Base-by-base conservation (phyloP, 1,140 invertebrate species). In the Hycleus cichorii region DNA sequence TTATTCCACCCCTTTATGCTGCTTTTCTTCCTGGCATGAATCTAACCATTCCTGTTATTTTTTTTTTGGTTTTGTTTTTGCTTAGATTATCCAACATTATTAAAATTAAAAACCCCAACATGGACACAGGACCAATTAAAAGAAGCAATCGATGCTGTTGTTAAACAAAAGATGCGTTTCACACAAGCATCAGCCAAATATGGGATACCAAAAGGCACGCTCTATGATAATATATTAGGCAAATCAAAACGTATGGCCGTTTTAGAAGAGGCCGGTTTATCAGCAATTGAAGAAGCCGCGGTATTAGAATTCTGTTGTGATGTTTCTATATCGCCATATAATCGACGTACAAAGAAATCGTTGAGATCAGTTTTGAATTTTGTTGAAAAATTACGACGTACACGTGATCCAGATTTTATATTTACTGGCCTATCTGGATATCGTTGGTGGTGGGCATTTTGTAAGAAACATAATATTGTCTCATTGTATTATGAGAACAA, bases 371-470 rank as follows among this genome's bases (percentile, higher is more conserved):
- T 89, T n/a, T 67, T 88, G 25, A 74, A 75, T 38, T 88, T 80
- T 62, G 86, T 88, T 10, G 81, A 86, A 62, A 83, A 80, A 60
- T 65, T 88, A 26, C 75, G 78, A 60, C 76, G 79, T 46, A 72
- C 69, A 11, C 76, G 82, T 55, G 83, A 87, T 57, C 83, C 85
- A 0, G 76, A 75, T 54, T 88, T 88, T 66, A 70, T 77, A 24
- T 87, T 88, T 61, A 79, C 80, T 43, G 84, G 84, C 4, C 74
- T 87, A 5, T 80, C 81, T 5, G 86, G 86, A 2, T 89, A 87
- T 64, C 72, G 85, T 12, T 89, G 87, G 87, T 88, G 87, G 87
- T 89, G 86, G 86, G 86, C 86, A 0, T 89, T 89, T 65, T 88
- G 86, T 75, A 88, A 88, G 69, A 88, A 89, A 66, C 83, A 89